Percentiles rank a stretch among this genome's conserved stretches.
These are phyloP conservation scores for Boloria selene DNA, from an alignment of 2,888 invertebrate species.

Conservation along the genomic window DNA sequence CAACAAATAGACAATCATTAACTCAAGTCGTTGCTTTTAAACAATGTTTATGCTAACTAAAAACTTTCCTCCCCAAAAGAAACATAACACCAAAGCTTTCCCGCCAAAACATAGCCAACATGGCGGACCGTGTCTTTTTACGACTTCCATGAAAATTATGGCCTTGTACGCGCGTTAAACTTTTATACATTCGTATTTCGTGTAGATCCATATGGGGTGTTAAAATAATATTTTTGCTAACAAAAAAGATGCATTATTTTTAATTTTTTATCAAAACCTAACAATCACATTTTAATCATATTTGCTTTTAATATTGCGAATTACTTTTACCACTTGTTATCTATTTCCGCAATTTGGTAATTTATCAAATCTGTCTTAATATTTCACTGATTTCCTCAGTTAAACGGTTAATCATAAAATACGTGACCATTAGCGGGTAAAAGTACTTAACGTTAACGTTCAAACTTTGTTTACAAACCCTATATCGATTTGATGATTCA, in stretches of 20 bases:
- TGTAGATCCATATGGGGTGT: slow-evolving; percentile 51
- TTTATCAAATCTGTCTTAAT: slow-evolving; percentile 24
- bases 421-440: slow-evolving; percentile 43
- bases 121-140: slow-evolving; percentile 70
- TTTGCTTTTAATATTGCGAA: neutral
- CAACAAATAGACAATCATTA: slow-evolving; percentile 4
- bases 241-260: slow-evolving; percentile 48
- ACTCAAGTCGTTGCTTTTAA: slow-evolving; percentile 9
- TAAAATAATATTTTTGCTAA: slow-evolving; percentile 56
- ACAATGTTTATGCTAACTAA: slow-evolving; percentile 10
- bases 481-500: slow-evolving; percentile 61
- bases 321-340: neutral
- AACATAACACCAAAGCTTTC: slow-evolving; percentile 46
- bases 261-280: neutral
- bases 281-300: no score
- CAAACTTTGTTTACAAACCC: slow-evolving; percentile 49
- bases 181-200: slow-evolving; percentile 64
- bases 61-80: slow-evolving; percentile 27
- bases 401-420: slow-evolving; percentile 36
- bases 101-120: slow-evolving; percentile 72
- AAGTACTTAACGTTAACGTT: slow-evolving; percentile 45
- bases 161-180: slow-evolving; percentile 69
- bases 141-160: slow-evolving; percentile 75
- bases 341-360: neutral
- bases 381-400: slow-evolving; percentile 26